A percentile compares a stretch with the other conserved stretches of the same genome.
Conservation (phyloP, 2,888 invertebrate genomes). For the Polydrusus cervinus region DNA sequence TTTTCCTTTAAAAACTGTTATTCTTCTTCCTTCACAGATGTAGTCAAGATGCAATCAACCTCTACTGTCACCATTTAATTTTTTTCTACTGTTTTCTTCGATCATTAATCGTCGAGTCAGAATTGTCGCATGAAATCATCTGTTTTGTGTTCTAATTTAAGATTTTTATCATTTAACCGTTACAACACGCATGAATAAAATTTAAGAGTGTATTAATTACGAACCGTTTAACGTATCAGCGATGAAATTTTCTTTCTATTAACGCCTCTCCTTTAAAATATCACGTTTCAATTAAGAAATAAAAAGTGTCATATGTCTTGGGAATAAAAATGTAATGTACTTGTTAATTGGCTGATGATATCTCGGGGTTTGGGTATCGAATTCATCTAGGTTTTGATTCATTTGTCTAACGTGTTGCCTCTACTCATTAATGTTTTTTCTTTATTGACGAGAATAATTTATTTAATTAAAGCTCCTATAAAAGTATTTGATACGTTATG, state of each 20-base stretch:
- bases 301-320: conserved; percentile 49
- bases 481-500: not conserved
- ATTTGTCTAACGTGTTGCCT: not conserved
- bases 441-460: not conserved
- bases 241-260: conserved; percentile 36
- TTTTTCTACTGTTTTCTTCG: conserved; percentile 26
- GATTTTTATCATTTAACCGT: conserved; percentile 30
- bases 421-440: not conserved
- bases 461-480: not conserved
- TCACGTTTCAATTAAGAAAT: conserved; percentile 52
- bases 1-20: conserved; percentile 19
- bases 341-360: conserved; percentile 42
- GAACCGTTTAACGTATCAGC: conserved; percentile 33
- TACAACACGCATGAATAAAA: conserved; percentile 32
- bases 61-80: conserved; percentile 36
- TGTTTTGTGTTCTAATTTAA: conserved; percentile 13
- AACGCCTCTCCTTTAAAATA: conserved; percentile 47
- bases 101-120: conserved; percentile 37
- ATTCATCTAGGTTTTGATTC: conserved; percentile 23
- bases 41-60: conserved; percentile 34
- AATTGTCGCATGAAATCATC: conserved; percentile 49
- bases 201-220: conserved; percentile 33
- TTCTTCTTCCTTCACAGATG: conserved; percentile 2
- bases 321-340: conserved; percentile 31
- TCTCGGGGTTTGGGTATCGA: conserved; percentile 16